Base-by-base conservation (phyloP, 2,113 vertebrate species). In the Protobothrops mucrosquamatus region DNA sequence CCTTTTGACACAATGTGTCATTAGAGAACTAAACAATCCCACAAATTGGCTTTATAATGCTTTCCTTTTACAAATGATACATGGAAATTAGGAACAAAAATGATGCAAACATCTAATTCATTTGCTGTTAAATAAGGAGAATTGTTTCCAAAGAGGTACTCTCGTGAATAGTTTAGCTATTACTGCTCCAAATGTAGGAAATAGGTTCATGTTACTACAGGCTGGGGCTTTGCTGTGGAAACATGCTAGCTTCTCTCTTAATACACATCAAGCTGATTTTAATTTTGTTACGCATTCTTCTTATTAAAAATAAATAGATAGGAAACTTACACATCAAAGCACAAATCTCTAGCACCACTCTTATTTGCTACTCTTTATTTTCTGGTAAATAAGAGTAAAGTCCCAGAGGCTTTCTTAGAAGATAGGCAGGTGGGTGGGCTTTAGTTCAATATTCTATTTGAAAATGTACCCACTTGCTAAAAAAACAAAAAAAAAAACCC, bases 121-220 rank as follows among this genome's bases (percentile, higher is more conserved):
- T 85, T 90, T 93, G 92, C 34, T 34, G 92, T 93, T 85, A 95
- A 90, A 92, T 87, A 90, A 94, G 91, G 48, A 93, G 81, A 26
- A 64, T 54, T 56, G 43, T 92, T 95, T 92, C 85, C 92, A 20
- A 5, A 26, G 93, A 93, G 95, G 93, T 55, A 95, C 86, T 57
- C 94, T 93, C 51, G 64, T 93, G 69, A 20, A 20, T 87, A 93
- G 90, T 92, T 91, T 93, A 14, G 39, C 88, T 96, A 95, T 96
- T 93, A 95, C 89, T 34, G 92, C 43, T 91, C 89, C 92, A 81
- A 22, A 81, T 43, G 34, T 81, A 22, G 34, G 18, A 81, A 81
- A 81, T 9, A 81, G 18, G 74, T 81, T 34, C 69, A 74, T 34
- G n/a, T 74, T 74, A 34, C 69, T 81, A 39, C 7, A 39, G 74